Conservation (phyloP, 2,113 vertebrate genomes). For the Antechinus stuartii region DNA sequence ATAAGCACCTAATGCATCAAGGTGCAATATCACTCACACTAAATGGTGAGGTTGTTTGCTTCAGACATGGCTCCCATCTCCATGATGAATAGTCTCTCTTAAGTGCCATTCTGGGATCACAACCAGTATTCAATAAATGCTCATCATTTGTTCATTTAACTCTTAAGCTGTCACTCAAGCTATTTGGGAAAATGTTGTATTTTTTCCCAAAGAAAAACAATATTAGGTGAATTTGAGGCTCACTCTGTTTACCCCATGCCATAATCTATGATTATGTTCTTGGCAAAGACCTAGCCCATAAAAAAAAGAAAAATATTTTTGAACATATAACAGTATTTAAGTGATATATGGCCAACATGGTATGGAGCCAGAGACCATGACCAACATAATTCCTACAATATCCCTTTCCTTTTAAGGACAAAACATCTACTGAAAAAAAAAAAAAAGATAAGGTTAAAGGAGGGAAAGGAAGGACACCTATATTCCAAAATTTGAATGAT, state of each 20-base stretch:
- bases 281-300: background rate
- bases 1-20: background rate
- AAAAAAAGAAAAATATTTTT: background rate
- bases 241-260: background rate
- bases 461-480: fast-evolving
- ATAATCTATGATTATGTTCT: background rate
- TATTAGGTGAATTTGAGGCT: background rate
- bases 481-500: background rate
- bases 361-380: background rate
- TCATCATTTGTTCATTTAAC: background rate
- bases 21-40: background rate
- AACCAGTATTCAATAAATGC: slow-evolving; percentile 8
- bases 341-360: background rate
- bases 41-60: background rate
- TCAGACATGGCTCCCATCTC: background rate
- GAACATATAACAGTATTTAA: slow-evolving; percentile 6
- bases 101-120: background rate
- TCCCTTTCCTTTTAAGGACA: background rate
- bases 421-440: background rate
- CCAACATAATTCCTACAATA: background rate
- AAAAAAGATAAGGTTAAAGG: background rate
- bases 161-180: background rate
- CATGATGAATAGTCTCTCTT: background rate
- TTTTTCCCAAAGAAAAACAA: background rate
- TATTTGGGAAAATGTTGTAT: background rate